Percentiles rank a stretch among this genome's conserved stretches.
phyloP scores from a whole-genome alignment of 2,113 vertebrate species.

The Gnathonemus longibarbis region DNA sequence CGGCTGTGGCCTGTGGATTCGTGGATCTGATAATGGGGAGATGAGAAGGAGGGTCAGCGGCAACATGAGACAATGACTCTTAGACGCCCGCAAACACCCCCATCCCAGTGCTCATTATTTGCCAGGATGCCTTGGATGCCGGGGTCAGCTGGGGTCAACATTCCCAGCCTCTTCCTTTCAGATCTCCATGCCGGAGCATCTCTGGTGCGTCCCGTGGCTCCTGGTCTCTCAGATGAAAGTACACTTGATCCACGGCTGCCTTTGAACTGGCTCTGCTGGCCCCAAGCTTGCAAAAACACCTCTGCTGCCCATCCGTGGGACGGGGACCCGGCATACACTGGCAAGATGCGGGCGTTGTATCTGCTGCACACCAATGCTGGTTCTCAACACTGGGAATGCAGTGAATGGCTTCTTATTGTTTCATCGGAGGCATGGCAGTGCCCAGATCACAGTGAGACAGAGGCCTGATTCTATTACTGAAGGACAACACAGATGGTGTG shows the following conservation, averaged over 20 bases:
- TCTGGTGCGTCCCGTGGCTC: not conserved
- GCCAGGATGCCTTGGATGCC: not conserved
- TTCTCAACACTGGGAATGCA: not conserved
- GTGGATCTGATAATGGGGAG: not conserved
- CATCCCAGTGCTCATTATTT: not conserved
- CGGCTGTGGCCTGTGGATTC: not conserved
- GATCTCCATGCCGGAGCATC: not conserved
- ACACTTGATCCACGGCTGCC: not conserved
- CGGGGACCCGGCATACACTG: no score
- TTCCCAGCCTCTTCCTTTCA: not conserved
- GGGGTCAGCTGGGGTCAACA: not conserved
- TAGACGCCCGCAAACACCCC: not conserved
- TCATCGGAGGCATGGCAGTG: not conserved
- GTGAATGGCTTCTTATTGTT: not conserved
- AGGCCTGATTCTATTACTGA: not conserved
- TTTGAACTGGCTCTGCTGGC: not conserved
- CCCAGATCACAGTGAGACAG: not conserved
- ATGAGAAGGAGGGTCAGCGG: not conserved
- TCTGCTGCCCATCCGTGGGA: not conserved
- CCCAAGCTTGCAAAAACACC: not conserved
- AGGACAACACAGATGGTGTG: not conserved
- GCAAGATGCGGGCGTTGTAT: not conserved
- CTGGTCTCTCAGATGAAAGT: not conserved
- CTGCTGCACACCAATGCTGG: not conserved
- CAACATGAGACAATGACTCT: not conserved